Percentiles rank a stretch among this genome's conserved stretches.
Conservation (phyloP, 2,113 vertebrate species). For the Thryonomys swinderianus region DNA sequence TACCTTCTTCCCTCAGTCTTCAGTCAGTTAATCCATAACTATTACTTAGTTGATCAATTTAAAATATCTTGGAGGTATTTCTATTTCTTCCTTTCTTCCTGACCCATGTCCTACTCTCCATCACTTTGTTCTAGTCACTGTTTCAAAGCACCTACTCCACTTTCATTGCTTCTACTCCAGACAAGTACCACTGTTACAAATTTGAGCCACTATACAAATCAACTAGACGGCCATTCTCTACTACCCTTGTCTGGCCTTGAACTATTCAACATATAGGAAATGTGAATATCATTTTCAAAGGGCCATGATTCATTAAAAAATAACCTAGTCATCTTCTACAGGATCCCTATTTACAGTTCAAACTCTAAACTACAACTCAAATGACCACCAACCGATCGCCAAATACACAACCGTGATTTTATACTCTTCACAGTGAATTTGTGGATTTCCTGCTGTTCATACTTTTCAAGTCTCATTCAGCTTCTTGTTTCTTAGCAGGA, state of each 20-base stretch:
- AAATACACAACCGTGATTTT: background rate
- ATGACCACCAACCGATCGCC: background rate
- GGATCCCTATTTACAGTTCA: background rate
- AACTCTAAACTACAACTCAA: background rate
- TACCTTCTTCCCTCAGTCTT: background rate
- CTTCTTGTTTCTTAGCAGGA: background rate
- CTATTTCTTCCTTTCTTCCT: background rate
- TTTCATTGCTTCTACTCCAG: background rate
- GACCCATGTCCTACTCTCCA: background rate
- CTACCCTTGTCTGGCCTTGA: background rate
- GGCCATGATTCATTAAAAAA: background rate
- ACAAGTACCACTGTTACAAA: background rate
- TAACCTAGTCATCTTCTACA: background rate
- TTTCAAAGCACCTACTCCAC: background rate
- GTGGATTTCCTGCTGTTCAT: no score
- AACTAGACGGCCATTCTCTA: background rate
- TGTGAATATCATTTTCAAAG: background rate
- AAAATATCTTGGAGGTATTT: rapidly evolving
- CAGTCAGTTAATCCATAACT: background rate
- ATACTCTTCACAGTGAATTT: background rate
- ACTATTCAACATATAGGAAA: background rate
- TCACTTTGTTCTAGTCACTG: background rate
- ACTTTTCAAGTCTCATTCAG: background rate
- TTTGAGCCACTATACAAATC: no score
- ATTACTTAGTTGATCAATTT: background rate